Evolutionary conservation across 2,797 vertebrate species (phyloP), one percentile per base, ranked within the genome.

Genomic region (Yasuhikotakia modesta): DNA sequence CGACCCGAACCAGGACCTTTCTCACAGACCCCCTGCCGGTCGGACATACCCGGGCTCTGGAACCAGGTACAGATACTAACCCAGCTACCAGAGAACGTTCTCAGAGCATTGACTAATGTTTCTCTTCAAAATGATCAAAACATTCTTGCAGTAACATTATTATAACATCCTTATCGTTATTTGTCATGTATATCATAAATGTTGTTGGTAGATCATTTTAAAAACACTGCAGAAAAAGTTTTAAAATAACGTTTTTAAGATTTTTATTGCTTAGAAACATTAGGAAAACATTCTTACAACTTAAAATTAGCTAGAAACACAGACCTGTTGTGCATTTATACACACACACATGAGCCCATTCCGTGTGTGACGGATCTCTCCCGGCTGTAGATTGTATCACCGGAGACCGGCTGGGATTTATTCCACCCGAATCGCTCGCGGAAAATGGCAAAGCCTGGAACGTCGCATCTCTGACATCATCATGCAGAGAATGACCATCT

Each of bases 401-500:
- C 93, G 95, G 60, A 94, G 95, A 13, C 89, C 85, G 1, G 88
- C 85, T 12, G 94, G 95, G 5, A 74, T 96, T 72, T 97, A 96
- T 86, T 95, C 89, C 79, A 96, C 96, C 19, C 95, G 89, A 82
- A 86, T 94, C 10, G 95, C 96, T 22, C 95, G 97, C 57, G 93
- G 93, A 85, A 99, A 98, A 81, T 96, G 96, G 96, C 96, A 98
- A 87, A 87, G 95, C 14, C 93, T 99, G 73, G 97, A 99, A 82
- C 94, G 96, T 0, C 94, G 96, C 32, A 92, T 99, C 83, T 92
- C 95, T 0, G 96, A 99, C 27, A 94, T 98, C 69, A 96, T 99
- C 85, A 98, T 99, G 96, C 96, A 99, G 89, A 94, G 93, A 82
- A 96, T 99, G 96, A 98, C 97, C 60, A 97, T 99, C 88, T 96